A percentile compares a stretch with the other conserved stretches of the same genome.
Evolutionary conservation across 2,797 vertebrate species (phyloP).

Genomic region (Myoxocephalus aenaeus): DNA sequence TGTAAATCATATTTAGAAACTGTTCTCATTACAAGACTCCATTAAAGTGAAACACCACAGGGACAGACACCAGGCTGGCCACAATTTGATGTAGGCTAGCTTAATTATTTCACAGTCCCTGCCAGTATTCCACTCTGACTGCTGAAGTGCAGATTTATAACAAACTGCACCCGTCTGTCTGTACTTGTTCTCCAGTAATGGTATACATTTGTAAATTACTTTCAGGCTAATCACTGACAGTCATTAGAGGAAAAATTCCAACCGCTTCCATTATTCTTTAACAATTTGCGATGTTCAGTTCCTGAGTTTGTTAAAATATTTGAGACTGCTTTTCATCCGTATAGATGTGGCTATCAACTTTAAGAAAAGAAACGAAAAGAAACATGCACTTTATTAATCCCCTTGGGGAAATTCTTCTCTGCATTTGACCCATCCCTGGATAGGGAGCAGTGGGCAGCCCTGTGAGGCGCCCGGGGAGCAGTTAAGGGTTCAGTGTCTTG

Average conservation of each 20-base stretch:
- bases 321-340: neutral
- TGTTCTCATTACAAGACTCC: slow-evolving; percentile 61
- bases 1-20: slow-evolving; percentile 64
- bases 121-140: slow-evolving; percentile 33
- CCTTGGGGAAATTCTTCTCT: too few species aligned
- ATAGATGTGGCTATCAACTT: neutral
- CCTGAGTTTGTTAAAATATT: neutral
- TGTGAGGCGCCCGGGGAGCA: too few species aligned
- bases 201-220: slow-evolving; percentile 8
- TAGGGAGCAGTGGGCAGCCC: too few species aligned
- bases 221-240: neutral
- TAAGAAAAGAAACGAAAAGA: too few species aligned
- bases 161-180: slow-evolving; percentile 15
- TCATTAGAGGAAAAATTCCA: neutral
- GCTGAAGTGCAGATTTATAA: slow-evolving; percentile 34
- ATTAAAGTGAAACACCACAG: slow-evolving; percentile 60
- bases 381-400: too few species aligned
- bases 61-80: slow-evolving; percentile 48
- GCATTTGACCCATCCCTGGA: too few species aligned
- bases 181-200: slow-evolving; percentile 2
- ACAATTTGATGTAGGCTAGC: slow-evolving; percentile 42
- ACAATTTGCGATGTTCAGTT: neutral
- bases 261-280: neutral
- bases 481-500: too few species aligned
- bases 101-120: slow-evolving; percentile 53